Base-by-base conservation (phyloP, 2,888 invertebrate genomes). In the Listrodromus nycthemerus region DNA sequence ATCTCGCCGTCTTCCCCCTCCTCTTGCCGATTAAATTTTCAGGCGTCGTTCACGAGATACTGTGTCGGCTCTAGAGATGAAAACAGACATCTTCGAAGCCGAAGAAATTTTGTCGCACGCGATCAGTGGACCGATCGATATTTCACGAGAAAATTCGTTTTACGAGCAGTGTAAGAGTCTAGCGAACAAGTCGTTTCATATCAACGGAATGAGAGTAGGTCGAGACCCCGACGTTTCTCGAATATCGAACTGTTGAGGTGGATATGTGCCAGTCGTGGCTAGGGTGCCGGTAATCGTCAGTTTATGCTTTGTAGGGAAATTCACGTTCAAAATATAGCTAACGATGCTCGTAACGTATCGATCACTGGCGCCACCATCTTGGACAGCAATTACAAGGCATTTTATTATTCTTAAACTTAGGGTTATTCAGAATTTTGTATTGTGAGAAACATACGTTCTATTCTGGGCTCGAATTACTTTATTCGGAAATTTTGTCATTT, bases 21-120 rank as follows among this genome's bases (percentile, higher is more conserved):
- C 69, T 27, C 30, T 24, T 74, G 66, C 77, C 69, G 80, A 84
- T 83, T 77, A 80, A 80, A 84, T 84, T 81, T 84, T 84, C 83
- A 80, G 67, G 52, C 69, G 19, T 33, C 19, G 48, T 41, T 83
- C 74, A 83, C 76, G 73, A 55, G 63, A 69, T 24, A 63, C 77
- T 21, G 63, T 50, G 61, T n/a, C 61, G 48, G 3, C 67, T 33
- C n/a, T 45, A 73, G 80, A 76, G 27, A 63, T 48, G 30, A 50
- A 71, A 37, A 76, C 24, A 52, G 8, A n/a, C 61, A 16, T 50
- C 61, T 75, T 70, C 76, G 41, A 66, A 61, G 55, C 50, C 48
- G 50, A 73, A 77, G 76, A 73, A 80, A 76, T 77, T 83, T 83
- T 69, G 63, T 80, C 80, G 73, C 83, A 80, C 80, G 83, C 83